Evolutionary conservation across 2,888 invertebrate species (phyloP).

Genomic region (Agrotis puta): DNA sequence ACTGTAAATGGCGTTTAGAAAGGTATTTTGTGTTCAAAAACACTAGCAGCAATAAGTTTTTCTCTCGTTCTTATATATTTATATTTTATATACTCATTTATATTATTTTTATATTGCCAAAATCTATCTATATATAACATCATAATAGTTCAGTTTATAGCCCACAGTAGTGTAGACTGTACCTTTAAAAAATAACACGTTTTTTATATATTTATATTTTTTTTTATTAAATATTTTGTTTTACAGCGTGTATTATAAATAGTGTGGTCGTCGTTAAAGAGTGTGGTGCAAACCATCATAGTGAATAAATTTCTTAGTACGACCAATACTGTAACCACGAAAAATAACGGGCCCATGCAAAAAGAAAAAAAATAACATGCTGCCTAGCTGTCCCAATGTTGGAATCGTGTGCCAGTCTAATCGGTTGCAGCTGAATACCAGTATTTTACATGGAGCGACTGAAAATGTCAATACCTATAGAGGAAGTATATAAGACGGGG

Average conservation of each 20-base stretch:
- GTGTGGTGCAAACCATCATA: neutral
- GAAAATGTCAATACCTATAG: too few species aligned
- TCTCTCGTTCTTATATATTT: conserved; percentile 74
- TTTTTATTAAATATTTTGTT: neutral
- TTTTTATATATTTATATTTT: neutral
- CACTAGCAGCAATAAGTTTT: conserved; percentile 71
- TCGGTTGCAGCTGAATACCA: too few species aligned
- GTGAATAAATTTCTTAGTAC: neutral
- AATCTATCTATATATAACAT: conserved; percentile 47
- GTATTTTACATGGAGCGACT: too few species aligned
- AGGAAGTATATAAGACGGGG: too few species aligned
- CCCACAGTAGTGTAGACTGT: conserved; percentile 63
- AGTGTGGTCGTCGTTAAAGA: neutral
- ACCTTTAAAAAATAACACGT: conserved; percentile 44
- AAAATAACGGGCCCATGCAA: neutral
- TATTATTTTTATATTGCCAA: conserved; percentile 29
- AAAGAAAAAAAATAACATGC: too few species aligned
- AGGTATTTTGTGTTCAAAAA: conserved; percentile 55
- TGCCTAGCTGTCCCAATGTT: too few species aligned
- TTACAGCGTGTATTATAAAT: neutral
- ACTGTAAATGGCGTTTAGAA: conserved; percentile 54
- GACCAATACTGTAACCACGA: neutral
- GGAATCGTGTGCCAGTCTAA: too few species aligned
- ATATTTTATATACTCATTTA: conserved; percentile 42
- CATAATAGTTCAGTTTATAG: conserved; percentile 54